Conservation (phyloP, 2,888 invertebrate species). For the Desoria tigrina region DNA sequence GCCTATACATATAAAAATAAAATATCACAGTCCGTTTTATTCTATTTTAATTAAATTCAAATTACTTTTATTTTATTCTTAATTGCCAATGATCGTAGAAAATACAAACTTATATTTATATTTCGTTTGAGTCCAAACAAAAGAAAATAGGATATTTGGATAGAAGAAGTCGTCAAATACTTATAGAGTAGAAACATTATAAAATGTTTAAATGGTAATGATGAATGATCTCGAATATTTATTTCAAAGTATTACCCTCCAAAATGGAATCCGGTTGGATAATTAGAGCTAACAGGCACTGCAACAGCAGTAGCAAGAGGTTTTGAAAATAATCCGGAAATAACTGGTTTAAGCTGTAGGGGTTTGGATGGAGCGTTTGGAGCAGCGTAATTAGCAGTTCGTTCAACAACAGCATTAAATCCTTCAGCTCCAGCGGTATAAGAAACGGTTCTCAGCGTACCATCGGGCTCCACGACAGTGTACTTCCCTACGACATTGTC, state of each 20-base stretch:
- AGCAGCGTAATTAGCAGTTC: slow-evolving; percentile 34
- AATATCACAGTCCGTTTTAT: too few relatives aligned
- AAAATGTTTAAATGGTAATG: too few relatives aligned
- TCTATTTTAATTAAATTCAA: too few relatives aligned
- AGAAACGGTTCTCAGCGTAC: slow-evolving; percentile 36
- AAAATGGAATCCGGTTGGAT: slow-evolving; percentile 38
- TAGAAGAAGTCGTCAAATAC: too few relatives aligned
- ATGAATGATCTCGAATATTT: too few relatives aligned
- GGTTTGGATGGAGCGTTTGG: slow-evolving; percentile 35
- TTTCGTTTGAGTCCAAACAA: too few relatives aligned
- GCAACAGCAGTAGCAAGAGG: slow-evolving; percentile 1
- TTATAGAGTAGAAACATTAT: too few relatives aligned
- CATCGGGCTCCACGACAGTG: slow-evolving; percentile 44
- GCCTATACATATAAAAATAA: too few relatives aligned
- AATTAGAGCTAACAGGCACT: slow-evolving; percentile 20
- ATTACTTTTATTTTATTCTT: too few relatives aligned
- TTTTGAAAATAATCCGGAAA: background rate
- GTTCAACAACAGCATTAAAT: slow-evolving; percentile 41
- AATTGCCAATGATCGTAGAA: too few relatives aligned
- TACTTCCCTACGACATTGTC: slow-evolving; percentile 42
- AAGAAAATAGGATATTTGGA: too few relatives aligned
- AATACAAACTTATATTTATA: too few relatives aligned
- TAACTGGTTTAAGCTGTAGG: slow-evolving; percentile 25
- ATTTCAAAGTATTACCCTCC: slow-evolving; percentile 30
- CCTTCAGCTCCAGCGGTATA: slow-evolving; percentile 43